Conservation (phyloP, 2,888 invertebrate species). For the Schizotus pectinicornis region DNA sequence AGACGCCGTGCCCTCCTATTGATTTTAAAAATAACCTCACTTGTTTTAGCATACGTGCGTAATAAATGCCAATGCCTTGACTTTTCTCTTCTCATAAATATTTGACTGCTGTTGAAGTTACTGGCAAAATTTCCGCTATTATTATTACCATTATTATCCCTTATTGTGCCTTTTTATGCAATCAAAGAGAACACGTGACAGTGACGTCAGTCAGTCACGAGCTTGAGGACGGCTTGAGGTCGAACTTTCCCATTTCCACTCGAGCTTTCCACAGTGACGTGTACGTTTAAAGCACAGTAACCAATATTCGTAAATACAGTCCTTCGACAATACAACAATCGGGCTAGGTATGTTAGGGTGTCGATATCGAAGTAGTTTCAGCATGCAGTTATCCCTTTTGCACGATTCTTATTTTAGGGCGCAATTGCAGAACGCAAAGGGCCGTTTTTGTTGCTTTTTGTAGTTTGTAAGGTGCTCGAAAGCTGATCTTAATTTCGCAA, state of each 20-base stretch:
- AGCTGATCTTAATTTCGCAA: no score
- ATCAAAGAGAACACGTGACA: slow-evolving; percentile 27
- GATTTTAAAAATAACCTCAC: slow-evolving; percentile 44
- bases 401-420: no score
- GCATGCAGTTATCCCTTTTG: no score
- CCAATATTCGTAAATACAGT: not conserved
- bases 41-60: slow-evolving; percentile 31
- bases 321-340: not conserved
- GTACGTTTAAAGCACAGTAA: not conserved
- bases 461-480: no score
- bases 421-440: no score
- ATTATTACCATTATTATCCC: slow-evolving; percentile 4
- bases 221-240: slow-evolving; percentile 33
- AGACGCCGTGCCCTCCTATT: slow-evolving; percentile 37
- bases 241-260: not conserved
- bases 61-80: slow-evolving; percentile 37
- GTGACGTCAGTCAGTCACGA: slow-evolving; percentile 33
- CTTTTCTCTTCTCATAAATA: slow-evolving; percentile 29
- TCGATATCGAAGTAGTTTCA: no score
- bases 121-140: slow-evolving; percentile 2
- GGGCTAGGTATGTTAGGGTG: no score
- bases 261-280: not conserved
- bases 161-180: no score
- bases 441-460: no score
- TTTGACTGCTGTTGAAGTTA: slow-evolving; percentile 7